phyloP scores from a whole-genome alignment of 2,888 invertebrate species.

The Drosophila suboccidentalis region DNA sequence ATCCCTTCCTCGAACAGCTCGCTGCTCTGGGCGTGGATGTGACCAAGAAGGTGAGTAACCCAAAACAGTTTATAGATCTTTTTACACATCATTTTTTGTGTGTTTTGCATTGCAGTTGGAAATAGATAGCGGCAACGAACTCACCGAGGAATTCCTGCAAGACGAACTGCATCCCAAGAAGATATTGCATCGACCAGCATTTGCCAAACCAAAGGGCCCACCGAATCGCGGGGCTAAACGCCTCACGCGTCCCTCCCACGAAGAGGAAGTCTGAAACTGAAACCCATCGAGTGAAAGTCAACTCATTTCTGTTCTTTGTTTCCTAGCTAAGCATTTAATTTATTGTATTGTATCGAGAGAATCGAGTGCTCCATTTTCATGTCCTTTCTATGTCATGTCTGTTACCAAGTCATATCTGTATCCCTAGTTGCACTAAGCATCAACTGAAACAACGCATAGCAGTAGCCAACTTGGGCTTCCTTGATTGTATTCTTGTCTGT shows the following conservation, averaged over 20 bases:
- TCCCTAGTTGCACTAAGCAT: constrained; percentile 64
- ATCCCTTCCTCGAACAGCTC: constrained; percentile 94
- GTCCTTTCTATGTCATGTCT: constrained; percentile 33
- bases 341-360: constrained; percentile 52
- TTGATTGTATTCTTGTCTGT: constrained; percentile 60
- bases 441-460: constrained; percentile 72
- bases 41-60: constrained; percentile 91
- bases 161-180: constrained; percentile 98
- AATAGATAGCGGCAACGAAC: constrained; percentile 95
- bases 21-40: constrained; percentile 92
- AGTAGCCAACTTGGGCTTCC: constrained; percentile 73
- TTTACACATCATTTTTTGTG: background rate
- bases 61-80: background rate
- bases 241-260: constrained; percentile 88
- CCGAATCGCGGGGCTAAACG: constrained; percentile 96
- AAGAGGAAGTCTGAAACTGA: constrained; percentile 84
- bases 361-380: constrained; percentile 50
- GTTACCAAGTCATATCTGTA: constrained; percentile 57
- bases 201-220: constrained; percentile 98
- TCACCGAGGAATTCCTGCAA: constrained; percentile 95
- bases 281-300: constrained; percentile 53
- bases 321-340: constrained; percentile 74
- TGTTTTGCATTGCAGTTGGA: constrained; percentile 90
- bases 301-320: constrained; percentile 22
- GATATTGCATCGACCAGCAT: constrained; percentile 94